Conservation (phyloP, 2,113 vertebrate species). For the Nibea coibor region DNA sequence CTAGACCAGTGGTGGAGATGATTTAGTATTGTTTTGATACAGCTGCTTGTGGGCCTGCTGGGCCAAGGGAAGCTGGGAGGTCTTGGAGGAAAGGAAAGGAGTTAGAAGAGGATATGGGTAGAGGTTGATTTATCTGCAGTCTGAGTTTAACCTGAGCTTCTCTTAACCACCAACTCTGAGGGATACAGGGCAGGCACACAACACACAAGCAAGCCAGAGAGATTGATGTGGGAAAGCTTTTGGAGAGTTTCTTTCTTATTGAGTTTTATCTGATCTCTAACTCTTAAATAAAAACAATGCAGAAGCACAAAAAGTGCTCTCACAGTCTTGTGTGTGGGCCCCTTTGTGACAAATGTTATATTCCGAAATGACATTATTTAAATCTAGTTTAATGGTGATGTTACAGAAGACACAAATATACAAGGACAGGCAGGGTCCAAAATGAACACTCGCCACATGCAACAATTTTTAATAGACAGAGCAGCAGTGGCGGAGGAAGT, state of each 20-base stretch:
- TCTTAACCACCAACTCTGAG: slow-evolving; percentile 43
- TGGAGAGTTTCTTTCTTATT: slow-evolving; percentile 5
- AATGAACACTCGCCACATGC: no score
- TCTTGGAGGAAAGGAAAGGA: slow-evolving; percentile 55
- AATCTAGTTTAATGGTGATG: not conserved
- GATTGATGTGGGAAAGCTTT: slow-evolving; percentile 60
- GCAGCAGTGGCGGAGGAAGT: no score
- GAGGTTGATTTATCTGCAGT: slow-evolving; percentile 68
- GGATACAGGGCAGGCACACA: slow-evolving; percentile 27
- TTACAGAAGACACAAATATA: not conserved
- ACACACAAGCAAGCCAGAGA: slow-evolving; percentile 19
- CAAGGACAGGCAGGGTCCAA: no score
- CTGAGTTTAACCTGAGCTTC: slow-evolving; percentile 67
- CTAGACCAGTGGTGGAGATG: slow-evolving; percentile 41
- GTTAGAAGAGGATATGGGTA: slow-evolving; percentile 45
- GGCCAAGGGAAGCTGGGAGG: slow-evolving; percentile 54
- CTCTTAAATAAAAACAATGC: not conserved
- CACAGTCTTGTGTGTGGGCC: not conserved
- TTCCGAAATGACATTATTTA: not conserved
- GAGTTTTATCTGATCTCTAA: not conserved
- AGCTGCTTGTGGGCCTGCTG: slow-evolving; percentile 51
- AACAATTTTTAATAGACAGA: no score
- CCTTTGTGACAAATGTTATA: not conserved
- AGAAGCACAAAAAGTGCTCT: not conserved
- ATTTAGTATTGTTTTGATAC: slow-evolving; percentile 63